Base-by-base conservation (phyloP, 1,140 invertebrate genomes). In the Harpegnathos saltator region DNA sequence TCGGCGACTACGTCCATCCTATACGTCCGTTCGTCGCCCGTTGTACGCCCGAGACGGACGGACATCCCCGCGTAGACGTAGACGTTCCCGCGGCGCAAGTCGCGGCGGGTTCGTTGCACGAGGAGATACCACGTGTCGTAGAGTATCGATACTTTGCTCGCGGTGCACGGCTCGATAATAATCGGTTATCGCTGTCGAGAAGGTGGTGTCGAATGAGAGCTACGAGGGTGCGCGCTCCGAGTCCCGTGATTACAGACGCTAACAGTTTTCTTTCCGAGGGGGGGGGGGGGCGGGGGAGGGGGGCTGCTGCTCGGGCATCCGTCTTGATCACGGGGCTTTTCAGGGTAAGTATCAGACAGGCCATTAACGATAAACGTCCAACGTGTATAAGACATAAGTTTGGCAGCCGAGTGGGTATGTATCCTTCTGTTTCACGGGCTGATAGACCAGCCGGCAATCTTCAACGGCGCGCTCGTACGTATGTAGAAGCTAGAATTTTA, bases 401-500 rank as follows among this genome's bases (percentile, higher is more conserved):
- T n/a, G n/a, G n/a, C n/a, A n/a, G n/a, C n/a, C n/a, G n/a, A n/a
- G n/a, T n/a, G n/a, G n/a, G n/a, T n/a, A n/a, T n/a, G n/a, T n/a
- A n/a, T n/a, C n/a, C n/a, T n/a, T n/a, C n/a, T n/a, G n/a, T n/a
- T n/a, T n/a, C n/a, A n/a, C n/a, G n/a, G n/a, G n/a, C n/a, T n/a
- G n/a, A n/a, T n/a, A n/a, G n/a, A n/a, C n/a, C n/a, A n/a, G n/a
- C n/a, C n/a, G n/a, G n/a, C n/a, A n/a, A n/a, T n/a, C n/a, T n/a
- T n/a, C n/a, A n/a, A n/a, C n/a, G n/a, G n/a, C n/a, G n/a, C n/a
- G 33, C 26, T 19, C n/a, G 17, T 44, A 0, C 5, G 19, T 19
- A 71, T 58, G 9, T 58, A 17, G 38, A n/a, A 72, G 14, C 9
- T 15, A 12, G n/a, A 74, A 74, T 74, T 61, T 74, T 48, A 62